Percentiles rank a stretch among this genome's conserved stretches.
phyloP scores from a whole-genome alignment of 2,797 vertebrate species.

The Saxicola maurus region DNA sequence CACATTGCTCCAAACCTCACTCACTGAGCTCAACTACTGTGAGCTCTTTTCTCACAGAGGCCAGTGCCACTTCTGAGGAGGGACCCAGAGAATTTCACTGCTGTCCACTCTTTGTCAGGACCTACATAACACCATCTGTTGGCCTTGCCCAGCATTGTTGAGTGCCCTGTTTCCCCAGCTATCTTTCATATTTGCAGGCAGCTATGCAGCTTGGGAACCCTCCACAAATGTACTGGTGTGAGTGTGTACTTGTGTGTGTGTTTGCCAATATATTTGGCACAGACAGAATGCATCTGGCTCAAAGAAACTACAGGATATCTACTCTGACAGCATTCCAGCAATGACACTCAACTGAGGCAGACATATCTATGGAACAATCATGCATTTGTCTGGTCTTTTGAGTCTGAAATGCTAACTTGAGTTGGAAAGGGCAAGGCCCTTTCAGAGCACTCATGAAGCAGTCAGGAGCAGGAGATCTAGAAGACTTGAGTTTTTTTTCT shows the following conservation, averaged over 20 bases:
- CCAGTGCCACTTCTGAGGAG: not conserved
- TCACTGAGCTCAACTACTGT: not conserved
- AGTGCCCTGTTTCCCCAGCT: not conserved
- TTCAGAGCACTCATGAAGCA: not conserved
- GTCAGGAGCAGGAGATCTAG: not conserved
- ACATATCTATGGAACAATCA: conserved; percentile 40
- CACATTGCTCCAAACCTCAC: not conserved
- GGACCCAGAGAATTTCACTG: not conserved
- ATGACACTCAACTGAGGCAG: conserved; percentile 32
- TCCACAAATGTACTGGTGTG: not conserved
- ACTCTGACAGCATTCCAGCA: conserved; percentile 41
- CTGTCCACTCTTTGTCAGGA: not conserved
- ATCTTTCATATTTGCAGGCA: not conserved
- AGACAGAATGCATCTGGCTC: conserved; percentile 24
- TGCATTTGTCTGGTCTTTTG: conserved; percentile 28
- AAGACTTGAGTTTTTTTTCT: not conserved
- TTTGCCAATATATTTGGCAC: conserved; percentile 25
- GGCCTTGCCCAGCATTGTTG: not conserved
- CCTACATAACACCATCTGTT: not conserved
- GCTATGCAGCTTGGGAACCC: not conserved
- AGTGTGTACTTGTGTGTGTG: not conserved
- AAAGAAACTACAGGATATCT: conserved; percentile 32
- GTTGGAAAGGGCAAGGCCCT: conserved; percentile 34
- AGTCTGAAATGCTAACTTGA: conserved; percentile 30
- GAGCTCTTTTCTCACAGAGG: not conserved